Evolutionary conservation across 2,797 vertebrate genomes (phyloP).

Genomic region (Channa striata): DNA sequence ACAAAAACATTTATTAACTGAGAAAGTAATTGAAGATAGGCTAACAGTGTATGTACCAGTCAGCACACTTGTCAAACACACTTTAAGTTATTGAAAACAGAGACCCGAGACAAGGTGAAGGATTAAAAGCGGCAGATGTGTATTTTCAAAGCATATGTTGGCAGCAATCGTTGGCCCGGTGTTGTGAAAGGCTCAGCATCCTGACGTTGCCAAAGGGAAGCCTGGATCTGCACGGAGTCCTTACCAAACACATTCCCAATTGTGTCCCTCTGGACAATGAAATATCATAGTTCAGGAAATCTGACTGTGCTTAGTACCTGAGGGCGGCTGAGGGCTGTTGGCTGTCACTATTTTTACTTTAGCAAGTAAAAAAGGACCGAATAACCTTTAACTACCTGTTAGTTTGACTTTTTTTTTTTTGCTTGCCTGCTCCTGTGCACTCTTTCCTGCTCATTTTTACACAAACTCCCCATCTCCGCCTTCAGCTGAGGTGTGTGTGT

Average conservation of each 20-base stretch:
- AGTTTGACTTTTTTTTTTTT: neutral
- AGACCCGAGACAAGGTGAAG: neutral
- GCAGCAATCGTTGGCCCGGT: neutral
- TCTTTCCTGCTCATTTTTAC: constrained; percentile 3
- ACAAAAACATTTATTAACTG: neutral
- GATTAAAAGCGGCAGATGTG: constrained; percentile 6
- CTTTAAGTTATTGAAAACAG: neutral
- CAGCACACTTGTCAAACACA: neutral
- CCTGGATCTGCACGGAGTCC: constrained; percentile 20
- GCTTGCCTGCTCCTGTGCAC: neutral
- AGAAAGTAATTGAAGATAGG: neutral
- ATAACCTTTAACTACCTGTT: constrained; percentile 7
- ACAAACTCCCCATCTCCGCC: neutral
- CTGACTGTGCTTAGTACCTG: neutral
- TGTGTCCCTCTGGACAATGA: neutral
- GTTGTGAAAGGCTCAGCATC: constrained; percentile 21
- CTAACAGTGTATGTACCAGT: neutral
- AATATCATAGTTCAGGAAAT: constrained; percentile 14
- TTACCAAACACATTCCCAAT: constrained; percentile 12
- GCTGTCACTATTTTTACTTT: constrained; percentile 8
- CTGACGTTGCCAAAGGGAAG: constrained; percentile 1
- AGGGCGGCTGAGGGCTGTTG: neutral
- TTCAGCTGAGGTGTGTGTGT: constrained; percentile 14
- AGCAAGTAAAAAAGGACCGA: constrained; percentile 3
- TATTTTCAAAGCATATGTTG: constrained; percentile 8